Base-by-base conservation (phyloP, 2,888 invertebrate genomes). In the Petrolisthes cinctipes region DNA sequence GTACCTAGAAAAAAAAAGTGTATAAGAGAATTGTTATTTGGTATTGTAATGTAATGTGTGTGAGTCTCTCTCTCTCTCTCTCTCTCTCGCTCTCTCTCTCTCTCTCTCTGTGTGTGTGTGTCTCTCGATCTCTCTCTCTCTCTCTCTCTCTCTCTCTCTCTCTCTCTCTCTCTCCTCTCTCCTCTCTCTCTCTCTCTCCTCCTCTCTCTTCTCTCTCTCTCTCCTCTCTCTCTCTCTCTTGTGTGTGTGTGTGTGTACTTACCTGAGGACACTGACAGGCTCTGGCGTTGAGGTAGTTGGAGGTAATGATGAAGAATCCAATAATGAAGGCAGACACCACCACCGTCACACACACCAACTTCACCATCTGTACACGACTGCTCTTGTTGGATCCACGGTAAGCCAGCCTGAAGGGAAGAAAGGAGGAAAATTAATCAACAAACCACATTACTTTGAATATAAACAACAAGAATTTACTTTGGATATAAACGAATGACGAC, bases 281-380 rank as follows among this genome's bases (percentile, higher is more conserved):
- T 17, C 82, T 53, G 17, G 82, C 57, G 71, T 87, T 80, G 73
- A 90, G 23, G 73, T 86, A 90, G 66, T 87, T 78, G 17, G 89
- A 87, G 5, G 89, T 83, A n/a, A 90, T 68, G 80, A 88, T 84
- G 88, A 90, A 90, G 83, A 90, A 85, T 11, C 90, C 90, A 5
- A 85, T 86, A 66, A 90, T 79, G 82, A 90, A 82, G 11, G 89
- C 86, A 4, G 84, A 82, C 0, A 88, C 89, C 51, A 90, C 88
- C 17, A 88, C 61, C 1, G 90, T 90, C 68, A 89, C 81, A 68
- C 90, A 90, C 51, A 90, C 86, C 83, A 90, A 79, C 73, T 83
- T 79, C 7, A 87, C 89, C 5, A 90, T 83, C 79, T 86, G 88
- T n/a, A 90, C 89, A 9, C 73, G 61, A 20, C 57, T 86, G 80